A percentile compares a stretch with the other conserved stretches of the same genome.
Conservation (phyloP, 1,140 invertebrate species). For the Drosophila eugracilis region DNA sequence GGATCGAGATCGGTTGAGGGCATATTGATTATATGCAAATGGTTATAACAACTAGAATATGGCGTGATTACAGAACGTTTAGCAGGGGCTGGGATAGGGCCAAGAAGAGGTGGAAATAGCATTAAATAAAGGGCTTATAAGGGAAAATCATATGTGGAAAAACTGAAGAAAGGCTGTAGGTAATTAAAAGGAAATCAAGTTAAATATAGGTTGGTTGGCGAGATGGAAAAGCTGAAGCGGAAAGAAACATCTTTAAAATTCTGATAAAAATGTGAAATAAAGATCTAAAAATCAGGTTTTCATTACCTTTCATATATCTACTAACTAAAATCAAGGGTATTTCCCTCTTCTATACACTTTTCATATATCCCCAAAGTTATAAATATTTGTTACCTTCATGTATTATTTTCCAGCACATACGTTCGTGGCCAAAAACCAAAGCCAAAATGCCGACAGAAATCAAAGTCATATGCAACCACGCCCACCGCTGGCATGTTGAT, state of each 20-base stretch:
- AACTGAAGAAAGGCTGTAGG: too few species aligned
- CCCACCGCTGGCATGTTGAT: slow-evolving; percentile 77
- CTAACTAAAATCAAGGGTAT: background rate
- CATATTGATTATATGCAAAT: slow-evolving; percentile 40
- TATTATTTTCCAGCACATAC: slow-evolving; percentile 65
- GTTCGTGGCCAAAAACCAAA: slow-evolving; percentile 44
- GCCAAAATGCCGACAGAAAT: slow-evolving; percentile 80
- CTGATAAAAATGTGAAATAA: too few species aligned
- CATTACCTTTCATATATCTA: too few species aligned
- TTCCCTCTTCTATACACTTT: slow-evolving; percentile 6
- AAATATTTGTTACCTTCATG: slow-evolving; percentile 9
- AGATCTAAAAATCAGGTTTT: too few species aligned
- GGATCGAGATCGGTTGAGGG: slow-evolving; percentile 14
- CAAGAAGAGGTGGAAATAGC: background rate
- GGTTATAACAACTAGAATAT: slow-evolving; percentile 51
- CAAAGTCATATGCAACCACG: slow-evolving; percentile 79
- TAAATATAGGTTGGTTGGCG: too few species aligned
- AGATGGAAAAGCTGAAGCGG: too few species aligned
- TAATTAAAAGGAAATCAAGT: too few species aligned
- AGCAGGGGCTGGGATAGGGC: background rate
- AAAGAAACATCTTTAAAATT: too few species aligned
- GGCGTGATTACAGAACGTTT: slow-evolving; percentile 46
- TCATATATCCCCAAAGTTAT: slow-evolving; percentile 53
- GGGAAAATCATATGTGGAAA: background rate
- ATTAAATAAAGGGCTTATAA: background rate